phyloP scores from a whole-genome alignment of 2,113 vertebrate species.

The Condylura cristata region DNA sequence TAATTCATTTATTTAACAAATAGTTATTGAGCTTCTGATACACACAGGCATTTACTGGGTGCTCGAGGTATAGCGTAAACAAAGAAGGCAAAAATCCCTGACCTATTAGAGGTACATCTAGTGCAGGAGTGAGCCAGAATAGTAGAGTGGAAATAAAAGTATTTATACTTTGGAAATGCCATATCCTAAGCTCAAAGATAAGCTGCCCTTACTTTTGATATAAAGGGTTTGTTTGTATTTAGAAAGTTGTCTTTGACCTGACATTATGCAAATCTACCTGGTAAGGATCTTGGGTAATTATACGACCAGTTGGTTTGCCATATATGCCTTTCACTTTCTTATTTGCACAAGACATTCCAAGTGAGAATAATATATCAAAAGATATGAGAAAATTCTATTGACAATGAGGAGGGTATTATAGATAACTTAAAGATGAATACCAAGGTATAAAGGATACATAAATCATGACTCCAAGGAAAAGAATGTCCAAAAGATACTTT shows the following conservation, averaged over 20 bases:
- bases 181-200: background rate
- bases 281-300: background rate
- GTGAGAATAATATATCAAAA: background rate
- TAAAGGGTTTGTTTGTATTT: background rate
- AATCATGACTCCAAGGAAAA: background rate
- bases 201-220: background rate
- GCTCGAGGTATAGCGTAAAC: background rate
- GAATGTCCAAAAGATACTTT: background rate
- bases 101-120: background rate
- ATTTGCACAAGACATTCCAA: background rate
- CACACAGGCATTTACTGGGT: background rate
- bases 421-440: background rate
- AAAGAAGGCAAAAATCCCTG: background rate
- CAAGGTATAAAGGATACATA: background rate
- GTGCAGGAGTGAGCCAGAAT: background rate
- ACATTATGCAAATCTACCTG: background rate
- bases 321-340: background rate
- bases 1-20: constrained; percentile 31
- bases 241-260: background rate
- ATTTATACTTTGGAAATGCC: constrained; percentile 17
- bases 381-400: background rate
- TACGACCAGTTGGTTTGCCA: background rate
- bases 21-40: constrained; percentile 28
- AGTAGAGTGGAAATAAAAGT: background rate
- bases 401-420: background rate